A percentile compares a stretch with the other conserved stretches of the same genome.
Conservation (phyloP, 2,113 vertebrate species). For the Bos indicus region DNA sequence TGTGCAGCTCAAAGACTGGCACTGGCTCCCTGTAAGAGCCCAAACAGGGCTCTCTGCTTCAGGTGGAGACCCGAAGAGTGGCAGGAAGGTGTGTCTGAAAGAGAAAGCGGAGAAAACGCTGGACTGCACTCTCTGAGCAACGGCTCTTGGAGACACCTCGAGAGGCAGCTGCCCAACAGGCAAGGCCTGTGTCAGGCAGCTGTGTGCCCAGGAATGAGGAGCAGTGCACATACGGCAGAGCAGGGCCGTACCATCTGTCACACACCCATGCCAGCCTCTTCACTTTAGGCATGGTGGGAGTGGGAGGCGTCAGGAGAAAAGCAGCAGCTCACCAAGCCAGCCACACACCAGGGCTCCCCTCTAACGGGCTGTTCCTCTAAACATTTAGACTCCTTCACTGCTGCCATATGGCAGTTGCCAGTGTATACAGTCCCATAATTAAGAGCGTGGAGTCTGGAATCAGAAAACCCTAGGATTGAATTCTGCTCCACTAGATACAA, state of each 20-base stretch:
- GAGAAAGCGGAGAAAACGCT: conserved; percentile 10
- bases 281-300: conserved; percentile 48
- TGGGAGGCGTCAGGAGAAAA: conserved; percentile 12
- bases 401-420: neutral
- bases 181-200: conserved; percentile 55
- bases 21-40: neutral
- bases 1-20: neutral
- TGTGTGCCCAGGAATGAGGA: conserved; percentile 53
- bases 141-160: conserved; percentile 46
- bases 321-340: conserved; percentile 25
- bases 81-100: neutral
- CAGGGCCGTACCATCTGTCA: conserved; percentile 45
- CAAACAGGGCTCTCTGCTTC: neutral
- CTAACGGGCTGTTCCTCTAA: neutral
- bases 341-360: neutral
- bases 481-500: neutral
- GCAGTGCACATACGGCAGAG: conserved; percentile 24
- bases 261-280: conserved; percentile 21
- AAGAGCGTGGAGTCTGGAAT: neutral
- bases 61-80: neutral
- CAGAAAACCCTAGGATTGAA: neutral
- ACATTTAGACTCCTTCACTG: neutral
- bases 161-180: conserved; percentile 60
- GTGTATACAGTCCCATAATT: neutral
- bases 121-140: conserved; percentile 30